Evolutionary conservation across 2,797 vertebrate species (phyloP).

Genomic region (Oryzias sinensis): DNA sequence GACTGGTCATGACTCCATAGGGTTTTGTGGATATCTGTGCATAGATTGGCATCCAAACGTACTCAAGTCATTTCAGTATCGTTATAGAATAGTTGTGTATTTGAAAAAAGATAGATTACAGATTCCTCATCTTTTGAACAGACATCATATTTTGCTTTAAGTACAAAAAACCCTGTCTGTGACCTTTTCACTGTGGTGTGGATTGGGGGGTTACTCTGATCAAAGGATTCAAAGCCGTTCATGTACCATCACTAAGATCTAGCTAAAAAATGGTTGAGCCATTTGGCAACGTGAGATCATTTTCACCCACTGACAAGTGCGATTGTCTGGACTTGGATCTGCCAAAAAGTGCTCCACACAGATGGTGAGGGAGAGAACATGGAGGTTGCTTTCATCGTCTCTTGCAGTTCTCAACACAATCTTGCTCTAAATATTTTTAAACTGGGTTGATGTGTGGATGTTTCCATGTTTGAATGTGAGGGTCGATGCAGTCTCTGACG

Average conservation of each 20-base stretch:
- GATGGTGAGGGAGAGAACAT: conserved; percentile 61
- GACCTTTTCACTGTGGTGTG: conserved; percentile 14
- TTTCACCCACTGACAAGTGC: conserved; percentile 75
- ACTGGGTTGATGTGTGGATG: conserved; percentile 63
- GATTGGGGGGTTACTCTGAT: conserved; percentile 15
- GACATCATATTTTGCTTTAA: not conserved
- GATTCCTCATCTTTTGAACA: too few species aligned
- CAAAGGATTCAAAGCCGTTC: conserved; percentile 23
- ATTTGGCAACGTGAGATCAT: conserved; percentile 59
- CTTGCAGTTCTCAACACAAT: conserved; percentile 44
- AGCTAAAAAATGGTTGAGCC: conserved; percentile 36
- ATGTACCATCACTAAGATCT: conserved; percentile 29
- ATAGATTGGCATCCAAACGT: too few species aligned
- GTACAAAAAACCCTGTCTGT: conserved; percentile 8
- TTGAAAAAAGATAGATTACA: too few species aligned
- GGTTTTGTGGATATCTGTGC: too few species aligned
- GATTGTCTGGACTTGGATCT: conserved; percentile 70
- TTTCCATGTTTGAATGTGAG: conserved; percentile 44
- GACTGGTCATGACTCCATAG: too few species aligned
- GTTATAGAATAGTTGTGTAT: too few species aligned
- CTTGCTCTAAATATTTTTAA: conserved; percentile 63
- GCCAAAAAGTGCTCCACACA: conserved; percentile 71
- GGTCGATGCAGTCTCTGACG: conserved; percentile 39
- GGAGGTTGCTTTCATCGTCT: conserved; percentile 55
- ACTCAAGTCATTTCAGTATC: too few species aligned